Base-by-base conservation (phyloP, 2,113 vertebrate genomes). In the Typhlomys cinereus region DNA sequence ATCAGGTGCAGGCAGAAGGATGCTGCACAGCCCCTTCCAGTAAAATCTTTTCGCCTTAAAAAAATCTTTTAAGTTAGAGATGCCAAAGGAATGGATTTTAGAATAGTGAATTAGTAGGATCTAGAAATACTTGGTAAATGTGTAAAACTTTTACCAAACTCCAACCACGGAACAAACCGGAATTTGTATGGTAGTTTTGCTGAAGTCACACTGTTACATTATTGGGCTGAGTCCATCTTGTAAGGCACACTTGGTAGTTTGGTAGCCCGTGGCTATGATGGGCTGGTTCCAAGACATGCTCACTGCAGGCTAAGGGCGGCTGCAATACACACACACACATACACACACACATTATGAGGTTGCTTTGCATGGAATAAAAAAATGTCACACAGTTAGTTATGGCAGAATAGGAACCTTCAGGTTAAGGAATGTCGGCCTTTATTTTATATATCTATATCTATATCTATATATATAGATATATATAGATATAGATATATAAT, bases 151-250 rank as follows among this genome's bases (percentile, higher is more conserved):
- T 91, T 48, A 66, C 27, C 94, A 71, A 94, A 29, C 50, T 71
- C 39, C 20, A 85, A n/a, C 31, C 64, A 74, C n/a, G 69, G 25
- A 87, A 64, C 31, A 69, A 76, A 79, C 64, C 8, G 73, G 48
- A 80, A 74, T 94, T 86, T 92, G 20, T 79, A 93, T 69, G 59
- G 61, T 64, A 64, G 14, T 75, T 87, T 41, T 67, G 54, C 46
- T 94, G 9, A 93, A 88, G n/a, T 85, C 75, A 52, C 34, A 67
- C 84, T 87, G 11, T 54, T 86, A 7, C 81, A 21, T 84, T 85
- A 82, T 54, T 81, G 88, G 36, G 39, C 11, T 69, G 71, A 90
- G 39, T 73, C 84, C 15, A 48, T 86, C 50, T 78, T 29, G 41
- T 86, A 62, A 44, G 3, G 71, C 73, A 15, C 67, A 17, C 73